A percentile compares a stretch with the other conserved stretches of the same genome.
These are phyloP conservation scores for Neolamprologus tretocephalus DNA, from an alignment of 2,113 vertebrate species.

Conservation along the genomic window DNA sequence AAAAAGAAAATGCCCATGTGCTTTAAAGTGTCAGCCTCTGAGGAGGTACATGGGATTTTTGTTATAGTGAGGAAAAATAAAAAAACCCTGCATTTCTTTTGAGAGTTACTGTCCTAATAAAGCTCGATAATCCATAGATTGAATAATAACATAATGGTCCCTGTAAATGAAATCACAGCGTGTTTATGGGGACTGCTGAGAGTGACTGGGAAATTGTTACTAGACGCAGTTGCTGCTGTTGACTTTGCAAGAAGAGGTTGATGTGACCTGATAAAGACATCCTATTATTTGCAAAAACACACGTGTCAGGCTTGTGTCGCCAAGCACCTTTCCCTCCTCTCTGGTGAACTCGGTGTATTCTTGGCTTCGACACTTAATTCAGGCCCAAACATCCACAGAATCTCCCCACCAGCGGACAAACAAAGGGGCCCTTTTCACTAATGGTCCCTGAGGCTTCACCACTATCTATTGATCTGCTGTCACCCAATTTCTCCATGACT, in stretches of 20 bases:
- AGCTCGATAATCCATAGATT: neutral
- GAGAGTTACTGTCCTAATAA: neutral
- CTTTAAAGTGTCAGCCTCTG: neutral
- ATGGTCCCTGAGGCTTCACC: conserved; percentile 55
- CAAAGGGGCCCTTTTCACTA: conserved; percentile 64
- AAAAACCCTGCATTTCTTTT: neutral
- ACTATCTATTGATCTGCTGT: conserved; percentile 69
- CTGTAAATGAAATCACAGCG: neutral
- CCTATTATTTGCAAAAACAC: neutral
- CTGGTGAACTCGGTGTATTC: neutral
- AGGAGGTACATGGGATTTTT: neutral
- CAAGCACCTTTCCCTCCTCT: neutral
- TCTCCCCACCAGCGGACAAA: conserved; percentile 43
- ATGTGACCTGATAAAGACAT: neutral
- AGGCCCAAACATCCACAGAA: conserved; percentile 3
- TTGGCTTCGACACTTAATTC: conserved; percentile 35
- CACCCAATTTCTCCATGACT: conserved; percentile 67
- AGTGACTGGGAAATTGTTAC: neutral
- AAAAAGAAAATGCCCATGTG: neutral
- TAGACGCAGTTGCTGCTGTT: neutral
- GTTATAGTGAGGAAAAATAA: neutral
- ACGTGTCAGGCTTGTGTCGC: neutral
- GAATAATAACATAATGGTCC: neutral
- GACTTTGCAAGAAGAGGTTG: neutral
- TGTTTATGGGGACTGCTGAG: neutral